Evolutionary conservation across 2,888 invertebrate species (phyloP).

Genomic region (Dexiosoma caninum): DNA sequence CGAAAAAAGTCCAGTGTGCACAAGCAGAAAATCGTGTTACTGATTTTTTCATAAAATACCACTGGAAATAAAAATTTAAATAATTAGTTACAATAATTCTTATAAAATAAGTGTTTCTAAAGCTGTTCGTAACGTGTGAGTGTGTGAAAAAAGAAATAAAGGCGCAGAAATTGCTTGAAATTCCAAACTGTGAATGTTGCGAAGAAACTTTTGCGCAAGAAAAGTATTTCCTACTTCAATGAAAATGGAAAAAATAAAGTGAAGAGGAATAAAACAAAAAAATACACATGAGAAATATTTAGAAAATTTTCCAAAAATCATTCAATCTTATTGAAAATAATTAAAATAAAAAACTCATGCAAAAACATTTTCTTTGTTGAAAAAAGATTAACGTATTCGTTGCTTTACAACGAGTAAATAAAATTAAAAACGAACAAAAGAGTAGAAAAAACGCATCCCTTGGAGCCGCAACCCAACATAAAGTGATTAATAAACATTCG

Average conservation of each 20-base stretch:
- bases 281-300: background rate
- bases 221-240: too few relatives aligned
- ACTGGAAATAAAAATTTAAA: constrained; percentile 21
- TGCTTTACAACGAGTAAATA: constrained; percentile 42
- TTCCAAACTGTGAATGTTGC: constrained; percentile 40
- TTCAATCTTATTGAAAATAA: background rate
- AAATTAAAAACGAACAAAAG: constrained; percentile 37
- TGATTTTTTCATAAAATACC: constrained; percentile 46
- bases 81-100: constrained; percentile 30
- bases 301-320: background rate
- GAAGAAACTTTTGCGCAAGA: constrained; percentile 49
- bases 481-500: constrained; percentile 26
- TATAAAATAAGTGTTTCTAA: constrained; percentile 32
- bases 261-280: background rate
- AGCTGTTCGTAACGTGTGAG: constrained; percentile 54
- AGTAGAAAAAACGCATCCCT: constrained; percentile 49
- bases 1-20: constrained; percentile 57
- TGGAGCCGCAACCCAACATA: constrained; percentile 29
- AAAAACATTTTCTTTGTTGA: constrained; percentile 47
- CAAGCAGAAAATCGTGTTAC: constrained; percentile 54
- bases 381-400: constrained; percentile 40
- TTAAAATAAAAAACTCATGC: constrained; percentile 22
- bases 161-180: constrained; percentile 34
- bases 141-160: constrained; percentile 41
- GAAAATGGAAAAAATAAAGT: background rate